A percentile compares a stretch with the other conserved stretches of the same genome.
phyloP scores from a whole-genome alignment of 1,140 invertebrate genomes.

The Melipona quadrifasciata region DNA sequence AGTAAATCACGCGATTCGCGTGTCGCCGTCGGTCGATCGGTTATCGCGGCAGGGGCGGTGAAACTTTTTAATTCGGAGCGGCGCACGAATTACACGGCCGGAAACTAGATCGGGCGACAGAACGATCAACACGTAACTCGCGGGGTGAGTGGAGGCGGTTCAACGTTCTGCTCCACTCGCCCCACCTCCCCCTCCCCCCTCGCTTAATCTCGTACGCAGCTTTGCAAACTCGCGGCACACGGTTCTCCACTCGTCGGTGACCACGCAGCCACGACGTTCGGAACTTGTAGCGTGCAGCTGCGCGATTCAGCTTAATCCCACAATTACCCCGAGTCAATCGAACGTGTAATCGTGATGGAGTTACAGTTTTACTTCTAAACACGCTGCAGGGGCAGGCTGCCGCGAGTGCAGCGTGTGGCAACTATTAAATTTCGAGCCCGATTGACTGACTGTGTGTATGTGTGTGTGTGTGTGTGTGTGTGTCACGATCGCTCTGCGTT shows the following conservation, averaged over 20 bases:
- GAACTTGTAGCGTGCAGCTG: neutral
- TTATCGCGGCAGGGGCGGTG: neutral
- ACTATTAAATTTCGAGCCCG: neutral
- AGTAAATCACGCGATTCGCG: neutral
- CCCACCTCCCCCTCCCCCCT: neutral
- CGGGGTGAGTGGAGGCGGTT: neutral
- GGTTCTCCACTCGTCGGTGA: neutral
- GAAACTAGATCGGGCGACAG: neutral
- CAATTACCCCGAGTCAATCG: slow-evolving; percentile 41
- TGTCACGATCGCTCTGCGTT: neutral
- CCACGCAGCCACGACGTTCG: neutral
- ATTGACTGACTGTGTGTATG: too few species aligned
- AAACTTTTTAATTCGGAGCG: slow-evolving; percentile 3
- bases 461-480: too few species aligned
- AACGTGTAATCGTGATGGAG: neutral
- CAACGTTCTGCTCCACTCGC: slow-evolving; percentile 17
- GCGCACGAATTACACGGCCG: neutral
- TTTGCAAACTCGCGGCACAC: slow-evolving; percentile 21
- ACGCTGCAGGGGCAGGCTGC: neutral
- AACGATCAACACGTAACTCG: slow-evolving; percentile 34
- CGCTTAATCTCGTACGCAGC: slow-evolving; percentile 33
- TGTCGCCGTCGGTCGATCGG: neutral
- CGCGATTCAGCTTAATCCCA: slow-evolving; percentile 9
- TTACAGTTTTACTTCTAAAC: slow-evolving; percentile 1
- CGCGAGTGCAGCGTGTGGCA: too few species aligned